phyloP scores from a whole-genome alignment of 2,888 invertebrate species.

The Drosophila multiciliata region DNA sequence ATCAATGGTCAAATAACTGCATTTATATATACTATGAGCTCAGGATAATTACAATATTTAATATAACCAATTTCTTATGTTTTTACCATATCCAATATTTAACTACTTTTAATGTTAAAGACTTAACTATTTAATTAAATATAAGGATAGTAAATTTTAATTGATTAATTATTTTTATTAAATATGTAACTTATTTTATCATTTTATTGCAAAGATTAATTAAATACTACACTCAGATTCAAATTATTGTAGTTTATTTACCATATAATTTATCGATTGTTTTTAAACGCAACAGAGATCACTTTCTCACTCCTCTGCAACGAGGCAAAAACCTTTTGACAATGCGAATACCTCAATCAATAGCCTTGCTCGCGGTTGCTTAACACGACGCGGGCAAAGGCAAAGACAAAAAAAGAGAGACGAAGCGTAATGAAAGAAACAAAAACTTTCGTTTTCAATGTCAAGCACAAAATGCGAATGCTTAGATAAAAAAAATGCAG shows the following conservation, averaged over 20 bases:
- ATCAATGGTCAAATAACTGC: not conserved
- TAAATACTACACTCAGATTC: not conserved
- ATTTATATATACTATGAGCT: not conserved
- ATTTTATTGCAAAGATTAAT: not conserved
- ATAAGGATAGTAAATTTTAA: too few relatives aligned
- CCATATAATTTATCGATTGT: not conserved
- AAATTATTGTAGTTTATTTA: not conserved
- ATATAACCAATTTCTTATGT: not conserved
- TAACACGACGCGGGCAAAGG: slow-evolving; percentile 16
- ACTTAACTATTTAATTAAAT: too few relatives aligned
- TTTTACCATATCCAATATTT: not conserved
- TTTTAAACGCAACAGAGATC: not conserved
- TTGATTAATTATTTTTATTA: too few relatives aligned
- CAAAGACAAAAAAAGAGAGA: slow-evolving; percentile 5
- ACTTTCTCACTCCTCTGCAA: not conserved
- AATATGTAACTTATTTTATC: not conserved
- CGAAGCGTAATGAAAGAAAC: slow-evolving; percentile 25
- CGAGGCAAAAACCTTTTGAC: not conserved
- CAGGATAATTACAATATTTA: not conserved
- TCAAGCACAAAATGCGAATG: slow-evolving; percentile 51
- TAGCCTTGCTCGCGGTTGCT: slow-evolving; percentile 12
- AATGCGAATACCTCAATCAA: slow-evolving; percentile 19
- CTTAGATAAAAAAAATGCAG: slow-evolving; percentile 20
- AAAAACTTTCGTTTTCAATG: slow-evolving; percentile 67
- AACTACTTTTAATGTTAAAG: too few relatives aligned